Evolutionary conservation across 2,888 invertebrate genomes (phyloP).

Genomic region (Phorcus lineatus): DNA sequence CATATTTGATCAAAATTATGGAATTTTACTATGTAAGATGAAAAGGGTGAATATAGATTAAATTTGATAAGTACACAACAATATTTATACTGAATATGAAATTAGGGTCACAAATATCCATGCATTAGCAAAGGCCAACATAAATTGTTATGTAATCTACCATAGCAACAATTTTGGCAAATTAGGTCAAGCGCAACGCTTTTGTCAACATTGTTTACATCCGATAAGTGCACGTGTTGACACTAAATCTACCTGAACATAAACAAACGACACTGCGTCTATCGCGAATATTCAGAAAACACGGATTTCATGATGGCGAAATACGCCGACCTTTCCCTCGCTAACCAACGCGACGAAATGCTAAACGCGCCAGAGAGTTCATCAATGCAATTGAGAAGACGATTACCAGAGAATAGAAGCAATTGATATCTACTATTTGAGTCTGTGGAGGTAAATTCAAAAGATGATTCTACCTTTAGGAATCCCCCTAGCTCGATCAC

Average conservation of each 20-base stretch:
- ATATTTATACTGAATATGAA: no score
- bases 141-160: not conserved
- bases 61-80: no score
- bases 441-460: conserved; percentile 60
- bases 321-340: not conserved
- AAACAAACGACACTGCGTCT: not conserved
- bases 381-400: not conserved
- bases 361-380: not conserved
- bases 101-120: no score
- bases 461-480: conserved; percentile 85
- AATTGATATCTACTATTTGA: conserved; percentile 27
- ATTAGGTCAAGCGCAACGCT: not conserved
- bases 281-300: not conserved
- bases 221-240: conserved; percentile 15
- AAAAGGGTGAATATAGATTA: no score
- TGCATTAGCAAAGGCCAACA: not conserved
- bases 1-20: no score
- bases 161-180: not conserved
- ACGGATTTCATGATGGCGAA: not conserved
- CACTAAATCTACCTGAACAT: conserved; percentile 13
- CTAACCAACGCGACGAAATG: not conserved
- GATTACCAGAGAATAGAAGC: not conserved
- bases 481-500: conserved; percentile 95
- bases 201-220: not conserved
- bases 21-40: no score